Evolutionary conservation across 1,140 invertebrate species (phyloP).

Genomic region (Bombus picipes): DNA sequence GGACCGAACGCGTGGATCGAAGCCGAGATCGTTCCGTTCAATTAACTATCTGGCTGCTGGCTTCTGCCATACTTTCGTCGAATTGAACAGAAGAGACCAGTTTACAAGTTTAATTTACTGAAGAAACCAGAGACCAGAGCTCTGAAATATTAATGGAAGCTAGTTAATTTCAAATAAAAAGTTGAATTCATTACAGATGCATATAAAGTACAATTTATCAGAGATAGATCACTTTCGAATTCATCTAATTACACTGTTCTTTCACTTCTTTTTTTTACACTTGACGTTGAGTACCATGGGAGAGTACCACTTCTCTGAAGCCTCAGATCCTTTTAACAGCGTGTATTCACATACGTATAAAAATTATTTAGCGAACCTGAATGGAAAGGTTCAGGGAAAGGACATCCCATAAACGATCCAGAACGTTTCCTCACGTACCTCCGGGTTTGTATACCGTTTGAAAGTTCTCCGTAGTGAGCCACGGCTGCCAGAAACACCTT

Average conservation of each 20-base stretch:
- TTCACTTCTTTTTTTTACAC: background rate
- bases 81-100: background rate
- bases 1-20: slow-evolving; percentile 42
- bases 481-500: slow-evolving; percentile 78
- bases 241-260: background rate
- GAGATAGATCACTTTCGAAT: background rate
- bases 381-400: background rate
- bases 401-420: background rate
- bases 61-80: background rate
- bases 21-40: slow-evolving; percentile 40
- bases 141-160: background rate
- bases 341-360: background rate
- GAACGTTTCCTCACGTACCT: slow-evolving; percentile 63
- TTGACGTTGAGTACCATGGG: background rate
- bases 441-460: slow-evolving; percentile 55
- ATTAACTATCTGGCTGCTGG: slow-evolving; percentile 71
- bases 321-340: background rate
- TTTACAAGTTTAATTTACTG: background rate
- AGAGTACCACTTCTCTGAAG: background rate
- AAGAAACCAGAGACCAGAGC: no score
- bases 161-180: background rate
- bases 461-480: slow-evolving; percentile 73
- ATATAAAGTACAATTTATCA: background rate
- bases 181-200: background rate
- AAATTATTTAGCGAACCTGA: background rate